These are phyloP conservation scores for Heliothis peltigera DNA, from an alignment of 2,888 invertebrate species.

Conservation along the genomic window DNA sequence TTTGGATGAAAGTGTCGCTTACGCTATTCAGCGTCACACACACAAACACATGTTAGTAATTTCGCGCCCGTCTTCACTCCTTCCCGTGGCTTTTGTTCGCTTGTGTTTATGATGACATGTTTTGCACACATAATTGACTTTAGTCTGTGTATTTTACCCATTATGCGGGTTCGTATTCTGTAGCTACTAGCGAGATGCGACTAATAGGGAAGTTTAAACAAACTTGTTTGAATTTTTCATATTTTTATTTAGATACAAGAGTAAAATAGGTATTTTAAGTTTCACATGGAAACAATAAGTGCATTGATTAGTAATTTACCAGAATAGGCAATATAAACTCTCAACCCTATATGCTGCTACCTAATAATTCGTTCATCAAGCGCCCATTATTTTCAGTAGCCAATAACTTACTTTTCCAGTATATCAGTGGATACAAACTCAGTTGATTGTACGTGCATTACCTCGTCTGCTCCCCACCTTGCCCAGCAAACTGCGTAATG, in stretches of 20 bases:
- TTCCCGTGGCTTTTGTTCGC: conserved; percentile 57
- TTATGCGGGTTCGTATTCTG: conserved; percentile 40
- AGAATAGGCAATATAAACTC: conserved; percentile 1
- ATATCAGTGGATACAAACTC: conserved; percentile 54
- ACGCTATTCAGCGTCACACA: conserved; percentile 34
- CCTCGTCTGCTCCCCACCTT: conserved; percentile 58
- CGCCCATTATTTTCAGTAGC: conserved; percentile 24
- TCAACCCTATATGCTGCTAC: background rate
- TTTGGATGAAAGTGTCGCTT: conserved; percentile 49
- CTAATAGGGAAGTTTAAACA: conserved; percentile 32
- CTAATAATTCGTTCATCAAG: conserved; percentile 44
- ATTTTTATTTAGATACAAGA: background rate
- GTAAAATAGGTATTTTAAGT: background rate
- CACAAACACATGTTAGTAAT: conserved; percentile 42
- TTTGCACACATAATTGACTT: conserved; percentile 71
- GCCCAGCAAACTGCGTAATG: conserved; percentile 62
- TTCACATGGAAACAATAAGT: too few relatives aligned
- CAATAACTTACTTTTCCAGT: conserved; percentile 46
- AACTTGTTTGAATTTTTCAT: background rate
- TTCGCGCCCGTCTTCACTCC: conserved; percentile 50
- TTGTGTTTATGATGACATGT: conserved; percentile 65
- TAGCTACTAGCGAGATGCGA: conserved; percentile 16
- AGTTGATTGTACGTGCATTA: conserved; percentile 61
- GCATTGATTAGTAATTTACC: background rate
- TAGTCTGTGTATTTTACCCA: conserved; percentile 61